phyloP scores from a whole-genome alignment of 2,797 vertebrate genomes.

The Ispidina picta region DNA sequence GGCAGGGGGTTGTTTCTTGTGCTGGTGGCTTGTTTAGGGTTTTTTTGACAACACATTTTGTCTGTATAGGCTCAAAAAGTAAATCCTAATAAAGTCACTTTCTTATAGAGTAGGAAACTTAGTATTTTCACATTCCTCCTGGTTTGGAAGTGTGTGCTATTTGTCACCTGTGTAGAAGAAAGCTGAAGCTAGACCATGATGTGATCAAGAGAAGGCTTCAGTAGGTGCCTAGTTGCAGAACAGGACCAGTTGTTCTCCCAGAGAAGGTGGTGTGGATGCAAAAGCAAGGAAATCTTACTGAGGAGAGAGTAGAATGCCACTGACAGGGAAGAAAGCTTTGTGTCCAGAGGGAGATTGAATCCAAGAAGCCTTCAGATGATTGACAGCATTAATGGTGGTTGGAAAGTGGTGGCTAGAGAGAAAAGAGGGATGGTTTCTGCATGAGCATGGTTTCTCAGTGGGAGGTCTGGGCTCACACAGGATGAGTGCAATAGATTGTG shows the following conservation, averaged over 20 bases:
- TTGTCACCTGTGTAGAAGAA: neutral
- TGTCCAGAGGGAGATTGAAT: neutral
- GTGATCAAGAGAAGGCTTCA: neutral
- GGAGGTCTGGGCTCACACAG: neutral
- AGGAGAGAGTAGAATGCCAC: neutral
- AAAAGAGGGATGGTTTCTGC: neutral
- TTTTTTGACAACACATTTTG: neutral
- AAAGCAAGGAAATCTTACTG: neutral
- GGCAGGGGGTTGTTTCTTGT: neutral
- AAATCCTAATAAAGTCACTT: neutral
- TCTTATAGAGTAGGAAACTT: neutral
- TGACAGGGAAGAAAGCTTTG: neutral
- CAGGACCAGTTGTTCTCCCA: neutral
- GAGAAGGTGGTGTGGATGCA: neutral
- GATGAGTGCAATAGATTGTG: neutral
- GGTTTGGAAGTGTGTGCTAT: neutral
- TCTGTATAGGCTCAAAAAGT: neutral
- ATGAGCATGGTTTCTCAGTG: neutral
- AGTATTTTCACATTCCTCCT: neutral
- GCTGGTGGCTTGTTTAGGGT: rapidly evolving
- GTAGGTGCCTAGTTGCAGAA: neutral
- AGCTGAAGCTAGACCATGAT: neutral
- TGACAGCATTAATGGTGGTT: neutral
- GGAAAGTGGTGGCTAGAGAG: neutral
- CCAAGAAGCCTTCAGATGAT: neutral